phyloP scores from a whole-genome alignment of 2,113 vertebrate genomes.

The Gracilinanus agilis region DNA sequence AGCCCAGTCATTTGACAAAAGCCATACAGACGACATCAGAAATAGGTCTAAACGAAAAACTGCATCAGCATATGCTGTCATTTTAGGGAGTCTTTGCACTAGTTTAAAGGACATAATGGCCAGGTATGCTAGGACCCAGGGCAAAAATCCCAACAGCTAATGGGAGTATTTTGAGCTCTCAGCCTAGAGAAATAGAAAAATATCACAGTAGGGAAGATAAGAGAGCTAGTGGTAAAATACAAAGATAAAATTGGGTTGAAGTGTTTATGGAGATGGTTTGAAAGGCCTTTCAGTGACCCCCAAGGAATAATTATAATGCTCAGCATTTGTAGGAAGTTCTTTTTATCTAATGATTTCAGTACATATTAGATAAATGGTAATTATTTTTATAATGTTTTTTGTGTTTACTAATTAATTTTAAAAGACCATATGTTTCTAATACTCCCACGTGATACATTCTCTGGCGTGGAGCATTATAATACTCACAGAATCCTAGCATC shows the following conservation, averaged over 20 bases:
- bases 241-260: not conserved
- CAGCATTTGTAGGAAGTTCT: not conserved
- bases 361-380: not conserved
- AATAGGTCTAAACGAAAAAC: not conserved
- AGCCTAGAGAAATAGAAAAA: not conserved
- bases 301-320: not conserved
- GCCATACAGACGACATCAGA: not conserved
- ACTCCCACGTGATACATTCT: not conserved
- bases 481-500: not conserved
- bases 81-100: not conserved
- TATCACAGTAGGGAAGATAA: not conserved
- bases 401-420: not conserved
- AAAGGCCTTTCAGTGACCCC: not conserved
- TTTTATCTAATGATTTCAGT: not conserved
- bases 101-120: constrained; percentile 58
- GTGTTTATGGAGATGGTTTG: not conserved
- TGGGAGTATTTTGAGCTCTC: constrained; percentile 11
- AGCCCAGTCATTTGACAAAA: not conserved
- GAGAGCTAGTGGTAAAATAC: not conserved
- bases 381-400: constrained; percentile 6
- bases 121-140: constrained; percentile 36
- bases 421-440: not conserved
- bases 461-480: not conserved
- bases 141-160: constrained; percentile 40
- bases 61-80: not conserved